These are phyloP conservation scores for Tragulus kanchil DNA, from an alignment of 2,113 vertebrate species.

Conservation along the genomic window DNA sequence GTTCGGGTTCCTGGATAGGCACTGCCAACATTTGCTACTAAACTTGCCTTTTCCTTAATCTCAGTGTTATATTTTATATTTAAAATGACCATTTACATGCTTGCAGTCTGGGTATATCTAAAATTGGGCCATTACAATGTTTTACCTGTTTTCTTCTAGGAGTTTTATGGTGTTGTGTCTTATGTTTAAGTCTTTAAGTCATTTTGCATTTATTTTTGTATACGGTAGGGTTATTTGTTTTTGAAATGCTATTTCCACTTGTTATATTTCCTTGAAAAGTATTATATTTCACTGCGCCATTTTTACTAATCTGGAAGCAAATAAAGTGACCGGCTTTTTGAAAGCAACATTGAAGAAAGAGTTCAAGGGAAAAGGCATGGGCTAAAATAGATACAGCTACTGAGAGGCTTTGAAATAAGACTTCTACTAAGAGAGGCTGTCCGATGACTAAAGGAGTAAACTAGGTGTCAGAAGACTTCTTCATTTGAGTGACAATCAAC, in stretches of 20 bases:
- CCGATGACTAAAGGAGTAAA: not conserved
- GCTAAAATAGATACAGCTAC: not conserved
- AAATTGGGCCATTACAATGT: no score
- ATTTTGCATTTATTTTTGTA: not conserved
- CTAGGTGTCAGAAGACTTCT: not conserved
- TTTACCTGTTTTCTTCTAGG: not conserved
- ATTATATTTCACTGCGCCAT: not conserved
- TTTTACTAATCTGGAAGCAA: not conserved
- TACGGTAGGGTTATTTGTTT: not conserved
- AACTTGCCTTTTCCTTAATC: not conserved
- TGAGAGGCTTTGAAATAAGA: not conserved
- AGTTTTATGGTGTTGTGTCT: not conserved
- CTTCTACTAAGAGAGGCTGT: not conserved
- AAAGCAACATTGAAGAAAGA: not conserved
- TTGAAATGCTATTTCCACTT: slow-evolving; percentile 23
- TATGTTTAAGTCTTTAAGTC: not conserved
- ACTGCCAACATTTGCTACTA: not conserved
- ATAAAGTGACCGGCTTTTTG: not conserved
- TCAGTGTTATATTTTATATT: not conserved
- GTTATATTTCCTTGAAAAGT: not conserved
- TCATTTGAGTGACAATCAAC: not conserved
- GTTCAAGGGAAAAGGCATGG: not conserved
- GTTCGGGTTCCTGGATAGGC: not conserved
- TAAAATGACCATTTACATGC: slow-evolving; percentile 21
- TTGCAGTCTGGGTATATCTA: no score